Conservation (phyloP, 2,113 vertebrate species). For the Grallaria varia region DNA sequence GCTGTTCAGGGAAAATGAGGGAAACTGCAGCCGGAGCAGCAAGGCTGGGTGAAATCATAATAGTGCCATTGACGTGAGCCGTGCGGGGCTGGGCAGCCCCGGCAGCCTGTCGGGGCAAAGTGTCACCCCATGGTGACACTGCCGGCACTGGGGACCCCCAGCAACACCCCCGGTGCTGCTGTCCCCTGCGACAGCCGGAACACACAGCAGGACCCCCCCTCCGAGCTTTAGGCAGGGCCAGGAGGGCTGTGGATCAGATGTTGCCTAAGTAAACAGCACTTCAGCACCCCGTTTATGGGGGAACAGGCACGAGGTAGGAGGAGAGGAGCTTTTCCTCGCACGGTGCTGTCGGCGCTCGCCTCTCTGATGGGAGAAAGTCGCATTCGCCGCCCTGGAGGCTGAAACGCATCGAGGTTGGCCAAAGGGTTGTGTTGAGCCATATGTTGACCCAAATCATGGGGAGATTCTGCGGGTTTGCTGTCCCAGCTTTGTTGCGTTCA, state of each 20-base stretch:
- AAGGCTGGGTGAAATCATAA: constrained; percentile 58
- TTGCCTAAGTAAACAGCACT: background rate
- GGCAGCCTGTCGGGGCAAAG: background rate
- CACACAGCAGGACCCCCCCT: background rate
- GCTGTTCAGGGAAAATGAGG: constrained; percentile 66
- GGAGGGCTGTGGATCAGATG: background rate
- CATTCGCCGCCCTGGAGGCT: background rate
- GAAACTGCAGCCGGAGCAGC: constrained; percentile 24
- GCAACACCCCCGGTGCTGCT: background rate
- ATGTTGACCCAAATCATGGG: constrained; percentile 55
- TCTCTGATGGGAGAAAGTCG: background rate
- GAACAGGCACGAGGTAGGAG: fast-evolving
- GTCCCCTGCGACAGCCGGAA: background rate
- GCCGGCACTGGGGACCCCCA: background rate
- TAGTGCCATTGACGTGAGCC: constrained; percentile 41
- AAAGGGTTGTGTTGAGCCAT: background rate
- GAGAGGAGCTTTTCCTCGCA: background rate
- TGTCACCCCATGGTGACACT: background rate
- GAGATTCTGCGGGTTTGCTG: constrained; percentile 18
- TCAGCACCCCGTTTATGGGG: background rate
- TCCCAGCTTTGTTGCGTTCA: constrained; percentile 38
- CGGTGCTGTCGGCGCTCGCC: background rate
- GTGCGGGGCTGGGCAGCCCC: background rate
- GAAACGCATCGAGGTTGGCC: background rate
- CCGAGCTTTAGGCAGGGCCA: background rate